These are phyloP conservation scores for Lasioglossum oenotherae DNA, from an alignment of 2,888 invertebrate species.

Conservation along the genomic window DNA sequence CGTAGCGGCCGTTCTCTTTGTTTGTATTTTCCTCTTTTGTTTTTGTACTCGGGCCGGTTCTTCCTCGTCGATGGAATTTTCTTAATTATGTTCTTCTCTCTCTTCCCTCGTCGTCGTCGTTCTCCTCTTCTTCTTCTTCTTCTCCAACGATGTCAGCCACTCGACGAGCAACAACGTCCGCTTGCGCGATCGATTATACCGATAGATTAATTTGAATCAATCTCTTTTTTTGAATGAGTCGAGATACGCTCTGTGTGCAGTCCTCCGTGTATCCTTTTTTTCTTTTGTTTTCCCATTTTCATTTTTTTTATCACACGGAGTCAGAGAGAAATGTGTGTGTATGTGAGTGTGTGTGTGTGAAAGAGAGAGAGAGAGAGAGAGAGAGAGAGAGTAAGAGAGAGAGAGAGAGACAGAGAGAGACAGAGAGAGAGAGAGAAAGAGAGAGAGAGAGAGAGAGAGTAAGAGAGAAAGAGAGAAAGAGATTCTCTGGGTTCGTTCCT, in stretches of 20 bases:
- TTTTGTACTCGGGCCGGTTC: conserved; percentile 32
- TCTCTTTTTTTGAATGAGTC: neutral
- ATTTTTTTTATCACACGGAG: neutral
- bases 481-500: neutral
- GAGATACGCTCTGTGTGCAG: neutral
- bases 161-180: conserved; percentile 25
- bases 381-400: neutral
- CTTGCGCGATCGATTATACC: neutral
- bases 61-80: neutral
- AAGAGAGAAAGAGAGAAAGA: neutral
- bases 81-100: neutral
- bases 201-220: neutral
- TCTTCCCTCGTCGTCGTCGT: neutral
- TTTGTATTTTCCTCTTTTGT: neutral
- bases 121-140: neutral
- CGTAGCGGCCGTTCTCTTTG: conserved; percentile 30
- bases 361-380: neutral
- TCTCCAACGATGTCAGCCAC: neutral
- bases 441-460: neutral
- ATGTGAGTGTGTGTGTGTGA: too few relatives aligned
- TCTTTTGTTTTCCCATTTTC: neutral
- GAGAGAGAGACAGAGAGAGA: neutral
- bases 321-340: neutral
- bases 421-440: too few relatives aligned
- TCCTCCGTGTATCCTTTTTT: neutral